Evolutionary conservation across 2,113 vertebrate species (phyloP).

Genomic region (Fukomys damarensis): DNA sequence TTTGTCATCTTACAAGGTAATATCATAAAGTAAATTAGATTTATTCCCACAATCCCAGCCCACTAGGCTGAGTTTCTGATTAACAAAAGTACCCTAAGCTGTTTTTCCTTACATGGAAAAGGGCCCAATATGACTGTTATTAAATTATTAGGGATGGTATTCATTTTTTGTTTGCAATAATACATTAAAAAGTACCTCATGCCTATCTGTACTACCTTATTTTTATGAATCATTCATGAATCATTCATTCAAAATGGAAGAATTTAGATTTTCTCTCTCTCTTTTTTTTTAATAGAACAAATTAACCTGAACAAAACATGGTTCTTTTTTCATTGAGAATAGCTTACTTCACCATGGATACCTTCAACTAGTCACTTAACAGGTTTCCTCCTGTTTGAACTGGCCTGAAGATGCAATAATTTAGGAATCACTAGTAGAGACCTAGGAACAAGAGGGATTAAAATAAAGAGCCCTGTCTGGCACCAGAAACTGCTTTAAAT

Average conservation of each 20-base stretch:
- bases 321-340: neutral
- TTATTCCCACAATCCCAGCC: neutral
- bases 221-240: neutral
- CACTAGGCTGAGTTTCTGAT: neutral
- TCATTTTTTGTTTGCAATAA: constrained; percentile 6
- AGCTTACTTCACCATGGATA: neutral
- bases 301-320: neutral
- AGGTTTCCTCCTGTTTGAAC: neutral
- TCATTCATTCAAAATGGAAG: neutral
- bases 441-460: neutral
- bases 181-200: neutral
- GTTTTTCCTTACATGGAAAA: neutral
- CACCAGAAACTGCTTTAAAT: neutral
- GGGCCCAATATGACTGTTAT: neutral
- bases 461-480: neutral
- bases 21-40: neutral
- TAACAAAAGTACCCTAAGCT: neutral
- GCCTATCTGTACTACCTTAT: neutral
- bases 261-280: neutral
- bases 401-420: neutral
- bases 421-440: neutral
- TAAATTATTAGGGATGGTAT: neutral
- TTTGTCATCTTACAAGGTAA: neutral
- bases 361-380: neutral
- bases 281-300: constrained; percentile 12